Conservation (phyloP, 2,797 vertebrate genomes). For the Anabacerthia variegaticeps region DNA sequence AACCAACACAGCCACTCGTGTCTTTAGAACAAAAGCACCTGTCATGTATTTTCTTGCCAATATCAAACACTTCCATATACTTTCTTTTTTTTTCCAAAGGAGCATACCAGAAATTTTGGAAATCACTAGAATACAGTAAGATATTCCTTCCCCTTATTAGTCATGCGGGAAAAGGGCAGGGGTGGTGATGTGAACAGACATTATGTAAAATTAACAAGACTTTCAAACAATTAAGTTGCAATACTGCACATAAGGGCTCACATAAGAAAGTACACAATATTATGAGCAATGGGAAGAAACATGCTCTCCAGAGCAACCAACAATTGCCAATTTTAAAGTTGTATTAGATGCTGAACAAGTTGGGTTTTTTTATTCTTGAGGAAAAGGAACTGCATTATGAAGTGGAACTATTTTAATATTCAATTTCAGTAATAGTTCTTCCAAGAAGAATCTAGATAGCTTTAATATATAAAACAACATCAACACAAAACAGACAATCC, state of each 20-base stretch:
- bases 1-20: no score
- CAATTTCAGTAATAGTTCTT: not conserved
- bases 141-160: not conserved
- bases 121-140: not conserved
- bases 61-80: not conserved
- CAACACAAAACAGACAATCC: not conserved
- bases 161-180: not conserved
- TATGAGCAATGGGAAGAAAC: not conserved
- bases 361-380: not conserved
- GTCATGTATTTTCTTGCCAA: not conserved
- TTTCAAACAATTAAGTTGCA: not conserved
- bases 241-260: not conserved
- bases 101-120: not conserved
- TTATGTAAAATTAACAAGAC: not conserved
- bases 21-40: not conserved
- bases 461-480: constrained; percentile 4
- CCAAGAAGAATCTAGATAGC: not conserved
- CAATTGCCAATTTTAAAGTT: not conserved
- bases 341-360: not conserved
- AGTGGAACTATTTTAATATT: not conserved
- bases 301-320: not conserved
- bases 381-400: not conserved
- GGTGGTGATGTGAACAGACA: not conserved
- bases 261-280: not conserved
- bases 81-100: not conserved